Evolutionary conservation across 2,113 vertebrate species (phyloP).

Genomic region (Bostrychus sinensis): DNA sequence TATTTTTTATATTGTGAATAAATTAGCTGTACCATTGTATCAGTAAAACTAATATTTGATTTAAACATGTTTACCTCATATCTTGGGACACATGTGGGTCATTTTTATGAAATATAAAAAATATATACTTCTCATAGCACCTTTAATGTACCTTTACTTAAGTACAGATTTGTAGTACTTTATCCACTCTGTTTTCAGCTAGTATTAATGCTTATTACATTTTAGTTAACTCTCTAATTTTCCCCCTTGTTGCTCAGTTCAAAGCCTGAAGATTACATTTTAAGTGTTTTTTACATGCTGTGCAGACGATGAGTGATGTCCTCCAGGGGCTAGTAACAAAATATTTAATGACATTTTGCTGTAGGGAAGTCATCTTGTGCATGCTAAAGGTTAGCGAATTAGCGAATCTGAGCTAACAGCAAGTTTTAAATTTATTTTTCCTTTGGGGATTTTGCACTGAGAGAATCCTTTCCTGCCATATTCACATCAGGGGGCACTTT

Average conservation of each 20-base stretch:
- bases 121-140: too few relatives aligned
- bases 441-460: constrained; percentile 37
- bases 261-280: constrained; percentile 48
- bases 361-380: constrained; percentile 31
- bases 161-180: too few relatives aligned
- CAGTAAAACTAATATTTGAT: too few relatives aligned
- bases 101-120: too few relatives aligned
- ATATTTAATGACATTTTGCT: constrained; percentile 58
- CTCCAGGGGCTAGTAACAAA: constrained; percentile 54
- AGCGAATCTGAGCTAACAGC: not conserved
- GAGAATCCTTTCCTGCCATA: constrained; percentile 48
- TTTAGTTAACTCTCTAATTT: constrained; percentile 29
- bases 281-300: constrained; percentile 52
- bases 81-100: too few relatives aligned
- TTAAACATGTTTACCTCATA: too few relatives aligned
- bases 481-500: constrained; percentile 46
- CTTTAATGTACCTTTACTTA: too few relatives aligned
- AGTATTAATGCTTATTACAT: constrained; percentile 17
- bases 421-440: not conserved
- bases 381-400: constrained; percentile 12
- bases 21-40: too few relatives aligned
- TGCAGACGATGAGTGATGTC: constrained; percentile 31
- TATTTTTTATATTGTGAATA: too few relatives aligned
- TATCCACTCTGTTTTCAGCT: not conserved
- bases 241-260: constrained; percentile 39